A percentile compares a stretch with the other conserved stretches of the same genome.
phyloP scores from a whole-genome alignment of 2,888 invertebrate species.

The Copidosoma aretas region DNA sequence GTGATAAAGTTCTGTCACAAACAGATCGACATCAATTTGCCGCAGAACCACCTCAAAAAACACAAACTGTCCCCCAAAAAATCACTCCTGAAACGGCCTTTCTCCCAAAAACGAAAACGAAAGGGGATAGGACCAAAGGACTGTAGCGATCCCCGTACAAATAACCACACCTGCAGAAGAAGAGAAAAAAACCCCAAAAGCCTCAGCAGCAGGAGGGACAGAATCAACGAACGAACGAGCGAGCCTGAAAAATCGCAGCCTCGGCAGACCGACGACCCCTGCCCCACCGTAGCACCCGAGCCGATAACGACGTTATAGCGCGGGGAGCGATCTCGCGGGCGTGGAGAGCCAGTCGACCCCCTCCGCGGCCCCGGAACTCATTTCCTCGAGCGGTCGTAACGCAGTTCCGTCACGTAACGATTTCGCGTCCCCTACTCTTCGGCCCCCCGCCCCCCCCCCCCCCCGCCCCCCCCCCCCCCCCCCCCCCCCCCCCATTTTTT shows the following conservation, averaged over 20 bases:
- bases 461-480: not conserved
- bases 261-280: constrained; percentile 19
- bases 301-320: not conserved
- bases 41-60: no score
- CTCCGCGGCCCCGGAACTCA: constrained; percentile 25
- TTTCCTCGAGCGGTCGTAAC: constrained; percentile 43
- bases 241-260: not conserved
- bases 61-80: no score
- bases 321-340: no score
- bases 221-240: no score
- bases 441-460: not conserved
- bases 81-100: no score
- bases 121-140: not conserved
- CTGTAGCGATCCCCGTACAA: not conserved
- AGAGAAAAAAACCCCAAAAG: constrained; percentile 6
- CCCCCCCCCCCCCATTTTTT: not conserved
- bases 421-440: constrained; percentile 35
- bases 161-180: not conserved
- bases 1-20: no score
- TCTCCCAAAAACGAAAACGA: constrained; percentile 1
- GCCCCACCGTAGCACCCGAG: constrained; percentile 10
- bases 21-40: no score
- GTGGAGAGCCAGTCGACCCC: no score
- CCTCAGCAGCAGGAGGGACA: no score
- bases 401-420: constrained; percentile 58